Conservation (phyloP, 2,113 vertebrate genomes). For the Poecilia latipinna region DNA sequence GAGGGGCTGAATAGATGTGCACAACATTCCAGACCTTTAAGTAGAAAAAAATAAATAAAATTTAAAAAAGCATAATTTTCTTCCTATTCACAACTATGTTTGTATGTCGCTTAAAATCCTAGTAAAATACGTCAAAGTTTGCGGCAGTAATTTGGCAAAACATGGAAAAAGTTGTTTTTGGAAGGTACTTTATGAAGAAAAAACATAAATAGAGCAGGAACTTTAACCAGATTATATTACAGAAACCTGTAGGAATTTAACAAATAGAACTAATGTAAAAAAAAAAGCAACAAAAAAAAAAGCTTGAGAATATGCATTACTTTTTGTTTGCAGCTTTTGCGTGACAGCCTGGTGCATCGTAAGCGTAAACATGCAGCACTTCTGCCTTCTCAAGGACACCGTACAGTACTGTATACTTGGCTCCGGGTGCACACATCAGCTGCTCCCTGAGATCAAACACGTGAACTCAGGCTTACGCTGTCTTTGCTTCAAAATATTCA, state of each 20-base stretch:
- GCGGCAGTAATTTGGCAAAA: not conserved
- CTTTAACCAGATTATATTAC: not conserved
- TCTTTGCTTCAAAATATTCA: not conserved
- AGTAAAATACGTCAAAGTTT: not conserved
- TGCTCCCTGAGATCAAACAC: conserved; percentile 16
- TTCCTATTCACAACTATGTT: not conserved
- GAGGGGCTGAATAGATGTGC: not conserved
- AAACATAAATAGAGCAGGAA: conserved; percentile 14
- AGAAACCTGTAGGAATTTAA: not conserved
- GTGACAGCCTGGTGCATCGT: not conserved
- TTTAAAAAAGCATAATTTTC: not conserved
- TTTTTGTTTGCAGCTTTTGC: conserved; percentile 12
- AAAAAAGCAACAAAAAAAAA: too few relatives aligned
- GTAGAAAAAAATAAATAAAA: not conserved
- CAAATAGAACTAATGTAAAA: not conserved
- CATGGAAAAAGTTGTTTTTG: not conserved
- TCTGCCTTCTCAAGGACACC: conserved; percentile 26
- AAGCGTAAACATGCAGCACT: not conserved
- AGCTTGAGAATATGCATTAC: not conserved
- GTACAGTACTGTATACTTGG: not conserved
- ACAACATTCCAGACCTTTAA: not conserved
- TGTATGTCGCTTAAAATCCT: not conserved
- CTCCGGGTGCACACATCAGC: conserved; percentile 7
- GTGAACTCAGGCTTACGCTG: not conserved
- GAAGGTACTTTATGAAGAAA: not conserved